Evolutionary conservation across 2,888 invertebrate genomes (phyloP).

Genomic region (Netelia inedita): DNA sequence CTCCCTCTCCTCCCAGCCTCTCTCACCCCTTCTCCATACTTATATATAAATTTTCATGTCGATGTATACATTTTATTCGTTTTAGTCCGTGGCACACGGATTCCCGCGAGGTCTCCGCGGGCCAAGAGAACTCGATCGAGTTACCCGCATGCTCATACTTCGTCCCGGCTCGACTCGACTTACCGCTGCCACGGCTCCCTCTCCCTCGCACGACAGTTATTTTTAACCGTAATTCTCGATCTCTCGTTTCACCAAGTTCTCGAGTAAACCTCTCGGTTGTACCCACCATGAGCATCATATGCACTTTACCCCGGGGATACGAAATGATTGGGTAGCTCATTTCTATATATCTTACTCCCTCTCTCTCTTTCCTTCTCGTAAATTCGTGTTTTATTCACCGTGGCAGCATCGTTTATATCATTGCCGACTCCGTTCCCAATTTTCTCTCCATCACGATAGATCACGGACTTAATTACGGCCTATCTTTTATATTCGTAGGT

Average conservation of each 20-base stretch:
- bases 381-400: constrained; percentile 2
- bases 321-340: constrained; percentile 42
- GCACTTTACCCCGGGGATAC: constrained; percentile 28
- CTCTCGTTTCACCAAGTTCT: constrained; percentile 52
- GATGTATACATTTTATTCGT: constrained; percentile 12
- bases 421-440: background rate
- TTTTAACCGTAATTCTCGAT: constrained; percentile 56
- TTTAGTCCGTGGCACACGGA: constrained; percentile 48
- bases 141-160: constrained; percentile 33
- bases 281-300: constrained; percentile 24
- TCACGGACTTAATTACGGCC: background rate
- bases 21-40: constrained; percentile 1
- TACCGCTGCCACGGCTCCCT: constrained; percentile 41
- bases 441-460: background rate
- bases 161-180: constrained; percentile 42
- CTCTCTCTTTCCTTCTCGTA: background rate
- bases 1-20: constrained; percentile 10
- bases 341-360: background rate
- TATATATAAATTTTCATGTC: background rate
- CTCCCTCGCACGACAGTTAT: constrained; percentile 54
- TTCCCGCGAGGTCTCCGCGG: constrained; percentile 44
- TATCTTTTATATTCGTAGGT: too few relatives aligned
- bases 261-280: constrained; percentile 26
- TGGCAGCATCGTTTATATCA: constrained; percentile 1
- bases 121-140: constrained; percentile 60